A percentile compares a stretch with the other conserved stretches of the same genome.
These are phyloP conservation scores for Pogonomyrmex californicus DNA, from an alignment of 1,140 invertebrate species.

Conservation along the genomic window DNA sequence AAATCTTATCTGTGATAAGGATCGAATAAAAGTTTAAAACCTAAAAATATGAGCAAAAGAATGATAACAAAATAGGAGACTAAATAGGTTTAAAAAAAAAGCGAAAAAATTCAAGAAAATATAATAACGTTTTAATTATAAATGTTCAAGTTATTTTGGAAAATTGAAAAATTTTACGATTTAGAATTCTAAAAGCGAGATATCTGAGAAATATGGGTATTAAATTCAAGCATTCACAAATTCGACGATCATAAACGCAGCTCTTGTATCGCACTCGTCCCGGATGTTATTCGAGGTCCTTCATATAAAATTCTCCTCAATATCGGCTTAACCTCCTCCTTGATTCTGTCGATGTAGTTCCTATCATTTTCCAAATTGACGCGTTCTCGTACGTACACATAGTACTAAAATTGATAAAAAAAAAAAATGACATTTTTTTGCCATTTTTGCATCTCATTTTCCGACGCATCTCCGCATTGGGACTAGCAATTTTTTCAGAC, in stretches of 20 bases:
- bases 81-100: neutral
- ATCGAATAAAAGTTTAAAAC: neutral
- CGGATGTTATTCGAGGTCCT: neutral
- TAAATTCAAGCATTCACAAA: neutral
- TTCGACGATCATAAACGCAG: constrained; percentile 15
- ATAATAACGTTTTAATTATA: neutral
- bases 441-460: constrained; percentile 17
- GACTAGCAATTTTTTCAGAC: constrained; percentile 9
- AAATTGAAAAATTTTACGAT: neutral
- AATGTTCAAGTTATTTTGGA: neutral
- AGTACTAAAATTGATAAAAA: neutral
- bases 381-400: neutral
- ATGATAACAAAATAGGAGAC: neutral
- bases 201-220: neutral
- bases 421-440: neutral
- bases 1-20: neutral
- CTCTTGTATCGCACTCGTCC: constrained; percentile 6
- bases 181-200: neutral
- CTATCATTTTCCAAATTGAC: constrained; percentile 33
- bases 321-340: constrained; percentile 38
- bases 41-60: neutral
- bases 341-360: constrained; percentile 43
- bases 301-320: constrained; percentile 28
- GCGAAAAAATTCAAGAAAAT: neutral
- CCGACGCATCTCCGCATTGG: constrained; percentile 20